Base-by-base conservation (phyloP, 2,888 invertebrate species). In the Nemotelus pantherinus region DNA sequence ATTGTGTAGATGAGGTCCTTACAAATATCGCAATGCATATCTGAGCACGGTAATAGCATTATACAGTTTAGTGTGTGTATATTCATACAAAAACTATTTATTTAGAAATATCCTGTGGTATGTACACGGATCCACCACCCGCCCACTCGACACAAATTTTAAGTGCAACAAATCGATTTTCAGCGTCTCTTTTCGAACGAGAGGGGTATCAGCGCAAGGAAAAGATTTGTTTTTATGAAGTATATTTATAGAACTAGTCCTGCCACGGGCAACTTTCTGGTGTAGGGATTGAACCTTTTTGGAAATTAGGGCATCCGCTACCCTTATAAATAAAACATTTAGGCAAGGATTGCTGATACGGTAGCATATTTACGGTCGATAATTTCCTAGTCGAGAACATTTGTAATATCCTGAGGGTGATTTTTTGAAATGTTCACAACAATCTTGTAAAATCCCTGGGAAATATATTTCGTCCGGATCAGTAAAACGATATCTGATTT, bases 151-250 rank as follows among this genome's bases (percentile, higher is more conserved):
- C 74, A 74, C 50, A 74, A 48, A 74, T 74, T 74, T 74, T 57
- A 47, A 74, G 74, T 74, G 74, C 74, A 74, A 74, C 74, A 48
- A 74, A 74, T 74, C 74, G 74, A 74, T 74, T 74, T 50, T 48
- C 3, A 71, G 71, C 44, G 9, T 47, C 47, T 63, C 48, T 48
- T 60, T 48, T 48, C 9, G 41, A 39, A 10, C 2, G 48, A 50
- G 48, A 50, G 48, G 10, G 58, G 48, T 50, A 25, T 10, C 48
- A 7, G 74, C 39, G 60, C 10, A 2, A 43, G 63, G n/a, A 74
- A 25, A 57, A 58, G 57, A 74, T 63, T 60, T 74, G 63, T 48
- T 48, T 60, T 50, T 74, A 55, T 41, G 47, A 60, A 48, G 74
- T 39, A 9, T 63, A 60, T 60, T 60, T 74, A 72, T 58, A 58